Base-by-base conservation (phyloP, 1,140 invertebrate genomes). In the Armadillidium nasatum region DNA sequence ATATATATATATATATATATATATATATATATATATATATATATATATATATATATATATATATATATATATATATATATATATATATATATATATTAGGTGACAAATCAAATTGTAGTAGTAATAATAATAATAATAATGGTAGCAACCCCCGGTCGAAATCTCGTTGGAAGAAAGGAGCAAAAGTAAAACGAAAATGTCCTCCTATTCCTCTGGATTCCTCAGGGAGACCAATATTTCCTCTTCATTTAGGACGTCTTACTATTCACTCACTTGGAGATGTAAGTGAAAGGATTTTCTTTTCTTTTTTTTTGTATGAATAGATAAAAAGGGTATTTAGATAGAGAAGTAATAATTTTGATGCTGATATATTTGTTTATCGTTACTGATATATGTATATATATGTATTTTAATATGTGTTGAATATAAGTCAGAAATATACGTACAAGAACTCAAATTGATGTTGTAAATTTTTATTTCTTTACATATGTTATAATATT, bases 201-300 rank as follows among this genome's bases (percentile, higher is more conserved):
- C 89, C 89, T 77, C 88, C 88, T 44, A 89, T 90, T 83, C 89
- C 89, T 44, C 83, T 92, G 69, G 91, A 93, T 83, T 82, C 86
- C 68, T 85, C 87, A 76, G 91, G 91, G 10, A 86, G 89, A 79
- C 91, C 91, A 1, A 87, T 92, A 77, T 92, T 93, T 83, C 92
- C 92, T 3, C 90, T 93, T 66, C 86, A 88, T 73, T 85, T 93
- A 4, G 91, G 91, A 33, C 88, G 88, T 79, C 84, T 93, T 7
- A 91, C 91, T 0, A 87, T 93, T 10, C 91, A 93, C 84, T 92
- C 90, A 60, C 84, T 93, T 44, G 92, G 92, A 44, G 92, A 93
- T 87, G 91, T 93, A 11, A 46, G 10, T 45, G 46, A 13, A 3
- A 54, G n/a, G n/a, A n/a, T n/a, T n/a, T n/a, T n/a, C n/a, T n/a